phyloP scores from a whole-genome alignment of 2,113 vertebrate species.

The Malurus melanocephalus region DNA sequence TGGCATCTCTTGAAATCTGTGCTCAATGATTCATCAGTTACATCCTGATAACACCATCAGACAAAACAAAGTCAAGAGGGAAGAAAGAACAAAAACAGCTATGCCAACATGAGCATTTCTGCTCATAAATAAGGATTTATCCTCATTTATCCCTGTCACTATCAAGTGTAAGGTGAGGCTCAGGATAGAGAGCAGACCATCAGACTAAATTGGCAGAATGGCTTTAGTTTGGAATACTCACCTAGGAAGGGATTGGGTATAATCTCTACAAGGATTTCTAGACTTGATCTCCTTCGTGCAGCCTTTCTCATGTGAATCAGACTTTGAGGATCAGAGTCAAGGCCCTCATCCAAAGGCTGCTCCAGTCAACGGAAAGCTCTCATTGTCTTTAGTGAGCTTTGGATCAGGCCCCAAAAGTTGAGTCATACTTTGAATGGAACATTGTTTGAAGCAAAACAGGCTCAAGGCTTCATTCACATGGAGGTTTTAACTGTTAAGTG shows the following conservation, averaged over 20 bases:
- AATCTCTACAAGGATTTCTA: background rate
- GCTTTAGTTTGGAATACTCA: background rate
- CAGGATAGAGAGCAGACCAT: background rate
- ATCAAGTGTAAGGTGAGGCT: background rate
- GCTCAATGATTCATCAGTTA: background rate
- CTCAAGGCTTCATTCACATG: background rate
- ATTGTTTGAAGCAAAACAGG: conserved; percentile 49
- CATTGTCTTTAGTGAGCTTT: conserved; percentile 47
- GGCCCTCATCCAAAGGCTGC: conserved; percentile 30
- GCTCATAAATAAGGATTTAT: background rate
- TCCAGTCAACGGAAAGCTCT: conserved; percentile 46
- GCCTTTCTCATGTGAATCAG: background rate
- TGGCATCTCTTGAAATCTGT: background rate
- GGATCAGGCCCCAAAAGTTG: conserved; percentile 28
- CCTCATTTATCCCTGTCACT: background rate
- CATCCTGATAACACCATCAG: background rate
- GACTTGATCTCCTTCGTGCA: background rate
- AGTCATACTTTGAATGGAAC: conserved; percentile 49
- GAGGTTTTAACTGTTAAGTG: conserved; percentile 24
- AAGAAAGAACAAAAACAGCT: background rate
- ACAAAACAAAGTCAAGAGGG: background rate
- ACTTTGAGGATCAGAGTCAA: conserved; percentile 17
- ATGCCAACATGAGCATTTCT: background rate
- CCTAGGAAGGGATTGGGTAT: background rate
- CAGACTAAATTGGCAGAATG: background rate